Evolutionary conservation across 2,888 invertebrate species (phyloP).

Genomic region (Chironomus tentans): DNA sequence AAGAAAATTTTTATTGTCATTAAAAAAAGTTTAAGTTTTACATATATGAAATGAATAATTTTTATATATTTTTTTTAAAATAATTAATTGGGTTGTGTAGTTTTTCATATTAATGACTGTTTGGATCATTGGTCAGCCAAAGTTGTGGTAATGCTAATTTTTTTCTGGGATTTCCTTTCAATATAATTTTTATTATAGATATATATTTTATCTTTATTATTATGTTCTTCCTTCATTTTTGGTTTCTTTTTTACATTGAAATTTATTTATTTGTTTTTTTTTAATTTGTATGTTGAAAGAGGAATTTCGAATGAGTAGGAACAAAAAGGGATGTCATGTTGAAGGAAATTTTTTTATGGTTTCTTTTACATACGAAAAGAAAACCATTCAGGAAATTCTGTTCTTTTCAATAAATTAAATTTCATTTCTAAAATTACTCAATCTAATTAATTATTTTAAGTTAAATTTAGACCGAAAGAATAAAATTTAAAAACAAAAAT

Average conservation of each 20-base stretch:
- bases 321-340: too few relatives aligned
- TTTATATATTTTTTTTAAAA: constrained; percentile 14
- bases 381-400: too few relatives aligned
- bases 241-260: too few relatives aligned
- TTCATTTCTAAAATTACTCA: constrained; percentile 15
- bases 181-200: too few relatives aligned
- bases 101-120: background rate
- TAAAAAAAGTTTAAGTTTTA: background rate
- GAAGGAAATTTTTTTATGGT: too few relatives aligned
- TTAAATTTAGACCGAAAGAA: background rate
- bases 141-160: background rate
- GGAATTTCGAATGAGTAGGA: too few relatives aligned
- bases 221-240: too few relatives aligned
- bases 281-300: too few relatives aligned
- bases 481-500: background rate
- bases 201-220: too few relatives aligned
- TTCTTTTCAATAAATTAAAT: background rate
- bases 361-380: too few relatives aligned
- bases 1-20: constrained; percentile 1
- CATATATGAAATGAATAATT: background rate
- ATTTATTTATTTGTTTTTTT: too few relatives aligned
- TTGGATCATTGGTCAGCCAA: background rate
- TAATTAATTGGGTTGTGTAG: constrained; percentile 25
- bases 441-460: constrained; percentile 27
- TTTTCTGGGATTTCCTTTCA: background rate